Evolutionary conservation across 2,113 vertebrate genomes (phyloP), one percentile per base, ranked within the genome.

Genomic region (Catagonus wagneri): DNA sequence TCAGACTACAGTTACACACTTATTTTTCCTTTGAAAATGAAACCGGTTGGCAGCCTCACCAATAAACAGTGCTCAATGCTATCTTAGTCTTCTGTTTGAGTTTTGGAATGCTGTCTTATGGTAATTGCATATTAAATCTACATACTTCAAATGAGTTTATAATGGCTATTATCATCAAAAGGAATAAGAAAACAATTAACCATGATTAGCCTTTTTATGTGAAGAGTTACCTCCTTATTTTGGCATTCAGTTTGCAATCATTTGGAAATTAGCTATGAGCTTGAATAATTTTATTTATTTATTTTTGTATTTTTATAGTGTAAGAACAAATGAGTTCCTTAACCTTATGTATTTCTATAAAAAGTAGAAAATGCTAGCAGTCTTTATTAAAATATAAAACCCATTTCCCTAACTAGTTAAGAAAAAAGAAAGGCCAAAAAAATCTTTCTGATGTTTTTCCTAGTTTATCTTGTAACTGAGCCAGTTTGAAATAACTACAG

Each of bases 261-360:
- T 97, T 97, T 61, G 90, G 85, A 98, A 98, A 97, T 98, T 98
- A 96, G 93, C 94, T 52, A 20, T 80, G 90, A 36, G 92, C 97
- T 97, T 95, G 89, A 98, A 97, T 98, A 97, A 97, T 97, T 98
- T 96, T 96, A 97, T 94, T 98, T 96, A 96, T 98, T 97, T 98
- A 98, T 96, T 97, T 90, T 98, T 96, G 93, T 81, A 76, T 97
- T 97, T 98, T 88, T 97, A 76, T 92, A 92, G 89, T 81, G 52
- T 16, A 60, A 93, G 76, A 97, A 97, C 58, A 34, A 98, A 98
- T 97, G 86, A 92, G 89, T 88, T 83, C 93, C 96, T 97, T 96
- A 81, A 97, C 96, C 92, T 95, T 93, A 96, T 50, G 22, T 89
- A 97, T 98, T 97, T 97, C 96, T 87, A 44, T 83, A 68, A 98